These are phyloP conservation scores for Ciconia nigra DNA, from an alignment of 2,797 vertebrate genomes.

Conservation along the genomic window DNA sequence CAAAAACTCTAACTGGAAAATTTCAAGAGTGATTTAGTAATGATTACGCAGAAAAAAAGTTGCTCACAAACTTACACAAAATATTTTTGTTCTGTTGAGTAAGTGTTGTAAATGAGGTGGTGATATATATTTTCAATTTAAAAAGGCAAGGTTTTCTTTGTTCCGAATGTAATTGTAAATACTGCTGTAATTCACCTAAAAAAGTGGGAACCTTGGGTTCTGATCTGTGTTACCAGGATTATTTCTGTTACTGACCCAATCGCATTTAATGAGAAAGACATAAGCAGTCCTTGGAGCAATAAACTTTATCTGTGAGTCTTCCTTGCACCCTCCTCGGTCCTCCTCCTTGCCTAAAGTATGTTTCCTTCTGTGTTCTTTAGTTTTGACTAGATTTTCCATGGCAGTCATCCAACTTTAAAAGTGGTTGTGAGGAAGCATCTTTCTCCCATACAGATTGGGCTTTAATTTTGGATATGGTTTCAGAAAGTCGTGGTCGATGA, in stretches of 20 bases:
- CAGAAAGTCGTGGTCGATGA: neutral
- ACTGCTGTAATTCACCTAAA: neutral
- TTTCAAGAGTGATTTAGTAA: neutral
- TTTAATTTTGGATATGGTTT: neutral
- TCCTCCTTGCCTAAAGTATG: neutral
- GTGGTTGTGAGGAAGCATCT: neutral
- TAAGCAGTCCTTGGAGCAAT: neutral
- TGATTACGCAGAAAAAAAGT: neutral
- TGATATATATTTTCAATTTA: neutral
- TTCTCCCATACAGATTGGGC: neutral
- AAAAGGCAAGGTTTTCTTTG: neutral
- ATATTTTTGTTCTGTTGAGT: rapidly evolving
- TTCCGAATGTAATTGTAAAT: neutral
- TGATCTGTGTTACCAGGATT: neutral
- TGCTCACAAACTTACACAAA: too few relatives aligned
- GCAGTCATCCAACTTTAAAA: neutral
- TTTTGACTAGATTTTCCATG: neutral
- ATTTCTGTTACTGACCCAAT: neutral
- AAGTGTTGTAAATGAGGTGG: neutral
- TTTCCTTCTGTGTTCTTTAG: neutral
- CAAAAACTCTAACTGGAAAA: neutral
- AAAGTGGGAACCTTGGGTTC: neutral
- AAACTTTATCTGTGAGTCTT: neutral
- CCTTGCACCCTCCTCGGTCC: neutral
- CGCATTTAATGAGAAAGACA: neutral